Evolutionary conservation across 1,140 invertebrate species (phyloP), one percentile per base, ranked within the genome.

Genomic region (Rhopalosiphum maidis): DNA sequence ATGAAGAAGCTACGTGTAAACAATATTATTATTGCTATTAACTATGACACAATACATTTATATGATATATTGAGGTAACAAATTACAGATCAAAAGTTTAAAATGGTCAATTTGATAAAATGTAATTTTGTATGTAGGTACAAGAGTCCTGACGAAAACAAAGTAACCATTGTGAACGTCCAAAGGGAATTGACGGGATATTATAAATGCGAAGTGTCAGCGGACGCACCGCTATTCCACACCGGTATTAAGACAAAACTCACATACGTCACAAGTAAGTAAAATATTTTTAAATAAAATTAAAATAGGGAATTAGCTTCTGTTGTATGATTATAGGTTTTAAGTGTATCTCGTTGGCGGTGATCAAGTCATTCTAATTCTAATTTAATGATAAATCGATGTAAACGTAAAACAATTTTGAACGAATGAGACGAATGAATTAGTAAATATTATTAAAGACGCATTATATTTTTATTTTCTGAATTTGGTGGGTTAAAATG

Each of bases 171-270:
- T 94, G 94, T 96, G 18, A 95, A 96, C 94, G 96, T 97, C 51
- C 95, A 95, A 93, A 95, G 96, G 55, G 95, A 96, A 8, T 77
- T 93, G 91, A 94, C 96, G 90, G 97, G 97, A 0, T 95, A 95
- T 91, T 98, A 97, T 95, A 97, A 96, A 94, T 98, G 98, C 95
- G 98, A 98, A 95, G 97, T 98, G 93, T 98, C 97, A 2, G 97
- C 97, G 5, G 98, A 98, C 95, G 97, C 97, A 21, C 98, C 98
- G 8, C 97, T 97, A 48, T 98, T 98, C 95, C 97, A 97, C 94
- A 98, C 98, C 1, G 96, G 94, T 94, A 95, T 96, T 86, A 94
- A 92, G 68, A 88, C 93, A 9, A 91, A 91, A 87, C 60, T 93
- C n/a, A 91, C 91, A 86, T 87, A 92, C 30, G 93, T 94, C 54